phyloP scores from a whole-genome alignment of 2,797 vertebrate genomes.

The Jordanella pulchra region DNA sequence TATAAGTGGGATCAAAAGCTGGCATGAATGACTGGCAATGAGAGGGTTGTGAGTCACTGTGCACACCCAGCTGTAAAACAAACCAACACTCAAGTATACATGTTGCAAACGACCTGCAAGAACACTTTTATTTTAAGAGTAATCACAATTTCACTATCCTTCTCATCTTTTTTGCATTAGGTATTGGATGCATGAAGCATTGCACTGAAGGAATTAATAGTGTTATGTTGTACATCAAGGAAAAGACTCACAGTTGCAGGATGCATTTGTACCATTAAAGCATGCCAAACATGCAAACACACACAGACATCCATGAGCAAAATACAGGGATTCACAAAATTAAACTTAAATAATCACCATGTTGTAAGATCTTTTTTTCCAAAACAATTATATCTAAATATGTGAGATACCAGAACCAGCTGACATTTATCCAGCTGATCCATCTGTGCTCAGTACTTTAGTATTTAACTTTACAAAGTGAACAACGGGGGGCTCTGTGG shows the following conservation, averaged over 20 bases:
- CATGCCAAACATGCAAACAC: constrained; percentile 22
- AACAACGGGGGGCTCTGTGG: constrained; percentile 4
- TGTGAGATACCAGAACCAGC: not conserved
- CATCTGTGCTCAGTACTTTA: constrained; percentile 6
- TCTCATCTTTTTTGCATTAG: constrained; percentile 17
- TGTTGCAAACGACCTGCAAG: not conserved
- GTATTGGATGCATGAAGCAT: constrained; percentile 40
- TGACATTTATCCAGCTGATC: constrained; percentile 1
- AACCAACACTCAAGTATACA: constrained; percentile 13
- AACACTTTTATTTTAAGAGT: constrained; percentile 10
- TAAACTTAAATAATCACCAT: not conserved
- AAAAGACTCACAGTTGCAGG: constrained; percentile 48
- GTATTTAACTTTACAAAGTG: constrained; percentile 23
- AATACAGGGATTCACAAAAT: constrained; percentile 1
- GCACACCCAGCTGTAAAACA: constrained; percentile 44
- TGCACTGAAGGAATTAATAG: constrained; percentile 31
- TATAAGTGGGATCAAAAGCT: constrained; percentile 18
- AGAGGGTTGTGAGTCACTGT: constrained; percentile 47
- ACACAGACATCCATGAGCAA: not conserved
- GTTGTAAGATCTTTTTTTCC: not conserved
- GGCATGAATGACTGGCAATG: constrained; percentile 25
- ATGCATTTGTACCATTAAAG: constrained; percentile 40
- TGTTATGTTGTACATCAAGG: constrained; percentile 49
- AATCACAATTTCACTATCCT: not conserved
- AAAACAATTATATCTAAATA: not conserved